Evolutionary conservation across 2,797 vertebrate genomes (phyloP).

Genomic region (Syndactyla subalaris): DNA sequence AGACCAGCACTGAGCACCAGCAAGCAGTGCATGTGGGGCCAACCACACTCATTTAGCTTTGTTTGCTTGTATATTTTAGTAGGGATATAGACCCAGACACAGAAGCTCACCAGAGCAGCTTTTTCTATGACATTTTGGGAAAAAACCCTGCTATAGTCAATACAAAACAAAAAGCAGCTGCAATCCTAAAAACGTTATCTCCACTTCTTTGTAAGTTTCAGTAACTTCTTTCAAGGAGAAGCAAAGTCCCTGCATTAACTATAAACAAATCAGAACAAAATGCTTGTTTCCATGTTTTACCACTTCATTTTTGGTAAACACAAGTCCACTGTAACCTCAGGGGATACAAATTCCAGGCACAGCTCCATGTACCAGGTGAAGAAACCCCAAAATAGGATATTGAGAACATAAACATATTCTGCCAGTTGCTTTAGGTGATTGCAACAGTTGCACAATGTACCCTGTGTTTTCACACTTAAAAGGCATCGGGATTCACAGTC

Average conservation of each 20-base stretch:
- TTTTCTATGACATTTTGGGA: neutral
- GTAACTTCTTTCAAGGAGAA: neutral
- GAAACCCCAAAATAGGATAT: neutral
- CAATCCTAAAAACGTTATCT: neutral
- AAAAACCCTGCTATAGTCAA: accelerated
- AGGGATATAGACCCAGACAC: neutral
- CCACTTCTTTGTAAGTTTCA: neutral
- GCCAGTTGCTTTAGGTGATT: neutral
- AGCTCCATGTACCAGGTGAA: constrained; percentile 18
- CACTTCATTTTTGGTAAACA: constrained; percentile 11
- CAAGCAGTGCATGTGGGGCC: accelerated
- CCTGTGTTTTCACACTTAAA: neutral
- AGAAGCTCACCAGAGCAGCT: neutral
- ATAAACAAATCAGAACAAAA: constrained; percentile 26
- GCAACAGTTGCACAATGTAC: neutral
- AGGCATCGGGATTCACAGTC: neutral
- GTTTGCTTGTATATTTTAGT: neutral
- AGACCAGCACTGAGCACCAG: neutral
- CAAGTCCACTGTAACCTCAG: constrained; percentile 3
- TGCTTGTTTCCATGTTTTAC: neutral
- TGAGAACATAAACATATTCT: neutral
- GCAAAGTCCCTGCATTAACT: neutral
- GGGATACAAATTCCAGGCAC: constrained; percentile 16
- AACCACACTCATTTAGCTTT: neutral
- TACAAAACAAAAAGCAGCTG: neutral